A percentile compares a stretch with the other conserved stretches of the same genome.
These are phyloP conservation scores for Vanessa atalanta DNA, from an alignment of 1,140 invertebrate genomes.

Conservation along the genomic window DNA sequence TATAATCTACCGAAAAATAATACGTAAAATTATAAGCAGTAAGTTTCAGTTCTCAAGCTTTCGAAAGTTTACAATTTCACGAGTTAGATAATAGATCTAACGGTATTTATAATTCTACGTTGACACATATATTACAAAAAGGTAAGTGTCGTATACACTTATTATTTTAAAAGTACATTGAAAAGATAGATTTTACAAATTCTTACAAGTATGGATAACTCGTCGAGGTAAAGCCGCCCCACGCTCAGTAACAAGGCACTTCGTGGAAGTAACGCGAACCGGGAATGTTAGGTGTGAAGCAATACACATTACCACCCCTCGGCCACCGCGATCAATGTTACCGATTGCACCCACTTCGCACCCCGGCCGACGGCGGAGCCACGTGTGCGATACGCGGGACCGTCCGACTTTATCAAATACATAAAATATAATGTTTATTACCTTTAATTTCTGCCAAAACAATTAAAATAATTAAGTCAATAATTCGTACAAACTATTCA, in stretches of 20 bases:
- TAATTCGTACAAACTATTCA: no score
- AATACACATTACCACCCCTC: constrained; percentile 23
- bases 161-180: background rate
- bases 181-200: background rate
- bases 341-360: constrained; percentile 8
- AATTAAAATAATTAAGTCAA: no score
- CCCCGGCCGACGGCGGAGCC: background rate
- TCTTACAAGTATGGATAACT: background rate
- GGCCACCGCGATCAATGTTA: constrained; percentile 28
- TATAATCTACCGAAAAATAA: no score
- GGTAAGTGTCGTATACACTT: no score
- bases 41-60: no score
- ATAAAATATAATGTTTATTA: no score
- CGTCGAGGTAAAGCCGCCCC: background rate
- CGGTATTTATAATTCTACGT: no score
- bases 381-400: background rate
- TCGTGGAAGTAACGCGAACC: constrained; percentile 23
- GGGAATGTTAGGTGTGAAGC: constrained; percentile 24
- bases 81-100: no score
- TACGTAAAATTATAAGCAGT: no score
- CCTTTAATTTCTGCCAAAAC: no score
- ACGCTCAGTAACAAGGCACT: background rate
- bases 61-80: no score
- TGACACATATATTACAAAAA: no score
- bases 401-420: background rate